Conservation (phyloP, 2,888 invertebrate species). For the Himalopsyche japonica region DNA sequence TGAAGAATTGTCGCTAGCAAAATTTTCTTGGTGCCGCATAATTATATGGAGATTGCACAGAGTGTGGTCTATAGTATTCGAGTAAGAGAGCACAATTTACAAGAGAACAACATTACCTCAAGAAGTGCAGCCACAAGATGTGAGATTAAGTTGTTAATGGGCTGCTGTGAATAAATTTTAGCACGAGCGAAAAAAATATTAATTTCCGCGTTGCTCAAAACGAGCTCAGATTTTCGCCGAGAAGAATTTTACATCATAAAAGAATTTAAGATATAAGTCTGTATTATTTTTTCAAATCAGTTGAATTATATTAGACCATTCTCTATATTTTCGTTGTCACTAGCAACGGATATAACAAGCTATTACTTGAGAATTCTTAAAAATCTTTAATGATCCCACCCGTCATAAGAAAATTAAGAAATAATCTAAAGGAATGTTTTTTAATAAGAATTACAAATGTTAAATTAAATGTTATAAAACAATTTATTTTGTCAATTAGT, state of each 20-base stretch:
- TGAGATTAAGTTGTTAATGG: slow-evolving; percentile 21
- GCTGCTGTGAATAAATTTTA: background rate
- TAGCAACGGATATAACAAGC: no score
- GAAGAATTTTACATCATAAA: background rate
- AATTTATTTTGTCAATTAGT: no score
- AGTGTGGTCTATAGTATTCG: slow-evolving; percentile 3
- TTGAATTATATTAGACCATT: no score
- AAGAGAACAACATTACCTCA: background rate
- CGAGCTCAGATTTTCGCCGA: background rate
- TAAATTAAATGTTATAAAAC: no score
- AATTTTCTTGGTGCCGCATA: slow-evolving; percentile 2
- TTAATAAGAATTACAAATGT: no score
- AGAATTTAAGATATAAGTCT: no score
- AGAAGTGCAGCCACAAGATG: background rate
- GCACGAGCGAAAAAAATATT: background rate
- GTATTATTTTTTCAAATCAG: no score
- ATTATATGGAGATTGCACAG: slow-evolving; percentile 34
- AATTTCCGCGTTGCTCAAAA: background rate
- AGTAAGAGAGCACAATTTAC: background rate
- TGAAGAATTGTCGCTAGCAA: background rate
- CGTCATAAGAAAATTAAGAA: no score
- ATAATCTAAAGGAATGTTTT: no score
- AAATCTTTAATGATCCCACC: no score
- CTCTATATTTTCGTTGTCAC: no score
- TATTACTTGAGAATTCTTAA: no score